These are phyloP conservation scores for Eulemur albifrons DNA, from an alignment of 2,797 vertebrate species.

Conservation along the genomic window DNA sequence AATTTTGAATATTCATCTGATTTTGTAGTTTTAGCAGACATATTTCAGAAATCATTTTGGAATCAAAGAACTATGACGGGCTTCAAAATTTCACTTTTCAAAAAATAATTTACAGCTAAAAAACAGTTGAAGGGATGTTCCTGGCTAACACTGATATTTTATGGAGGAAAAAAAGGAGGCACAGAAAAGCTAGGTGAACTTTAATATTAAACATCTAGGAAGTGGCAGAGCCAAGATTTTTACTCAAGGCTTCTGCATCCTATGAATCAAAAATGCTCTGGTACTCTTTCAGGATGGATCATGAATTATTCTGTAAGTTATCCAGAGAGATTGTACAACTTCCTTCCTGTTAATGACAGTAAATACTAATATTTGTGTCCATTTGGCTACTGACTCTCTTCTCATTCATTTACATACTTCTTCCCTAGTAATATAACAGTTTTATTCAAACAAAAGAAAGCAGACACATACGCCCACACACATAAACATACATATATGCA, in stretches of 20 bases:
- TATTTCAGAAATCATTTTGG: background rate
- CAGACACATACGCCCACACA: background rate
- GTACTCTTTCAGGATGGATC: constrained; percentile 26
- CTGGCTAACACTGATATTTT: background rate
- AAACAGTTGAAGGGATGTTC: background rate
- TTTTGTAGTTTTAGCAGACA: background rate
- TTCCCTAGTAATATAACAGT: background rate
- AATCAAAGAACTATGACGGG: background rate
- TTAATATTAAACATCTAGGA: constrained; percentile 59
- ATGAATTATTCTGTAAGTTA: constrained; percentile 55
- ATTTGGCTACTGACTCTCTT: background rate
- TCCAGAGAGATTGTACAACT: background rate
- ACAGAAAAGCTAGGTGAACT: background rate
- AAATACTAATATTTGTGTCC: background rate
- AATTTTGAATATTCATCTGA: background rate
- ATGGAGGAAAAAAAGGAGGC: constrained; percentile 43
- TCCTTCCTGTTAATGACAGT: background rate
- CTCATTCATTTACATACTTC: background rate
- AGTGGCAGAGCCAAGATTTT: constrained; percentile 47
- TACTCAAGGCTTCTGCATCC: background rate
- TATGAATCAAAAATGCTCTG: constrained; percentile 43
- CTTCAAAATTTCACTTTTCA: background rate
- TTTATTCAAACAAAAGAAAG: background rate
- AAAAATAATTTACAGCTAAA: background rate
- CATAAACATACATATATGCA: rapidly evolving